Evolutionary conservation across 2,888 invertebrate genomes (phyloP).

Genomic region (Cylindroiulus punctatus): DNA sequence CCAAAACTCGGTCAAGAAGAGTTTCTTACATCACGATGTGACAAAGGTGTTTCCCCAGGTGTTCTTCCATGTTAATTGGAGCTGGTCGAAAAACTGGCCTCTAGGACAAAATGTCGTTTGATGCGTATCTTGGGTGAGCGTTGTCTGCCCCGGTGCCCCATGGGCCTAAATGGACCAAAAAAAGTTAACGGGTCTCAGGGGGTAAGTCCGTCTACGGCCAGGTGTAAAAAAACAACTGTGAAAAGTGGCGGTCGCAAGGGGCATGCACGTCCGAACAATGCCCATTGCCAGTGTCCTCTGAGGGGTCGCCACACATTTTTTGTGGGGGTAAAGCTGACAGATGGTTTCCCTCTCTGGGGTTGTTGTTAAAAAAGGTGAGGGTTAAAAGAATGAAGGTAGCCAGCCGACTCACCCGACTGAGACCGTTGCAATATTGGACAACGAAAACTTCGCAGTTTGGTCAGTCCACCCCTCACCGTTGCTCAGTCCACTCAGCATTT

Average conservation of each 20-base stretch:
- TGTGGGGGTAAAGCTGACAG: constrained; percentile 38
- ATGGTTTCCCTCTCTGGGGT: constrained; percentile 4
- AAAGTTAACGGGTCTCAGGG: constrained; percentile 42
- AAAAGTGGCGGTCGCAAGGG: constrained; percentile 28
- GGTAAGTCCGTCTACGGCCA: background rate
- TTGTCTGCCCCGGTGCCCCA: constrained; percentile 28
- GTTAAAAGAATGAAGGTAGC: constrained; percentile 2
- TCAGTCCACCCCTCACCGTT: no score
- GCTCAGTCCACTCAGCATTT: background rate
- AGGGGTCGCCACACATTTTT: background rate
- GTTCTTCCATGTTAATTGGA: constrained; percentile 38
- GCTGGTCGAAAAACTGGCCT: background rate
- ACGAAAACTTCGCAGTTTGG: background rate
- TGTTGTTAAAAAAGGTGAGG: constrained; percentile 40
- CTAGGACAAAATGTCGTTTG: constrained; percentile 33
- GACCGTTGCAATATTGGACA: constrained; percentile 11
- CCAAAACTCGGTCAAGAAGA: constrained; percentile 18
- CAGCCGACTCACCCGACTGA: background rate
- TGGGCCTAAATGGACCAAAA: constrained; percentile 38
- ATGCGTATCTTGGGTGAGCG: constrained; percentile 34
- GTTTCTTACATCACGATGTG: constrained; percentile 38
- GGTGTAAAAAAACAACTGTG: constrained; percentile 42
- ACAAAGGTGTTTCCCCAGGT: constrained; percentile 42
- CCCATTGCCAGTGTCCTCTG: constrained; percentile 2
- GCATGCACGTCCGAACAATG: constrained; percentile 37